These are phyloP conservation scores for Odontamblyopus rebecca DNA, from an alignment of 2,797 vertebrate species.

Conservation along the genomic window DNA sequence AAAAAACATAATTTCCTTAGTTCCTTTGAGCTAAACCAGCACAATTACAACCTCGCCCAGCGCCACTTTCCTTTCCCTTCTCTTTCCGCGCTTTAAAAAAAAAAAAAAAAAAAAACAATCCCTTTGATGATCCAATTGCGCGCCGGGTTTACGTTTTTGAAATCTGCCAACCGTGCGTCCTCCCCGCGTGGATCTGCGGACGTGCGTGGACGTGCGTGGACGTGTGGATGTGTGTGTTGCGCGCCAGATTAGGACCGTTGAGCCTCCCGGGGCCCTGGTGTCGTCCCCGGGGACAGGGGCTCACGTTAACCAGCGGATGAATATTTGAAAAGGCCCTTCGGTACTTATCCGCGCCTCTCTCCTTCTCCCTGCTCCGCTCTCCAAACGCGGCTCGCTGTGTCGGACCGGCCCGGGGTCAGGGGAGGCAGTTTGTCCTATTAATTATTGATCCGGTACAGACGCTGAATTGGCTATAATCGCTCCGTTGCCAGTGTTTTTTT, in stretches of 20 bases:
- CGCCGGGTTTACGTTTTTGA: conserved; percentile 74
- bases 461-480: conserved; percentile 87
- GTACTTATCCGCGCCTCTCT: conserved; percentile 86
- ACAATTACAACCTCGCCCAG: background rate
- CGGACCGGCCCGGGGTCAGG: conserved; percentile 90
- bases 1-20: background rate
- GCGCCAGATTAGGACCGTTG: conserved; percentile 86
- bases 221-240: conserved; percentile 17
- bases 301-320: conserved; percentile 95
- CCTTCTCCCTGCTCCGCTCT: background rate
- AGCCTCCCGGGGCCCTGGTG: conserved; percentile 78
- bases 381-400: conserved; percentile 68
- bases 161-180: conserved; percentile 54
- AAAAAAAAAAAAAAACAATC: conserved; percentile 45
- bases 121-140: conserved; percentile 76
- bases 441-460: conserved; percentile 90
- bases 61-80: background rate
- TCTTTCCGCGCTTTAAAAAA: background rate
- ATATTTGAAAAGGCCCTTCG: conserved; percentile 99
- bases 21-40: background rate
- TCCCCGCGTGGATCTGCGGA: background rate
- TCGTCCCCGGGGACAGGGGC: conserved; percentile 87
- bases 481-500: conserved; percentile 68
- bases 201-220: too few relatives aligned
- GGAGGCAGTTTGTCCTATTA: conserved; percentile 85